Evolutionary conservation across 2,888 invertebrate species (phyloP), one percentile per base, ranked within the genome.

Genomic region (Baccha elongata): DNA sequence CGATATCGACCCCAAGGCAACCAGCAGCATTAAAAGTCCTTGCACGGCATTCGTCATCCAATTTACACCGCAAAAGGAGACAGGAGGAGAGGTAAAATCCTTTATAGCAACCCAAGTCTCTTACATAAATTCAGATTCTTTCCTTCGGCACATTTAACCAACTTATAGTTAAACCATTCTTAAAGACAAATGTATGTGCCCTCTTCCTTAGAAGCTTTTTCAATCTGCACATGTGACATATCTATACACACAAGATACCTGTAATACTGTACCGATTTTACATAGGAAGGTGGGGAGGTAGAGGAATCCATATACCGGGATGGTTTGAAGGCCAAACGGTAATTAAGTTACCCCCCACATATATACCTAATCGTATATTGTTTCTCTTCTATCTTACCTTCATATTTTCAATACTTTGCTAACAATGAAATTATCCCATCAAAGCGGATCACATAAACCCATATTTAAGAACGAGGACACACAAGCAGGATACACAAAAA

Each of bases 401-500:
- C 80, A 81, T 81, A 75, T 81, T 81, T 81, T 75, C 81, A 72
- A 81, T 69, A 75, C 65, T 71, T 67, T 35, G 64, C 69, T 67
- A 53, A 76, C 76, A 81, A 81, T 81, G 76, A 81, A 81, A 75
- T 81, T 81, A 81, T 81, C 81, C 81, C 81, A 71, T 81, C 71
- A 81, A 81, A 81, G 76, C 65, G 76, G 81, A 81, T 81, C 81
- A 75, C 71, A 75, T 60, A 71, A 81, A 69, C 17, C 44, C 19
- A 13, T 26, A 71, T 46, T 40, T 35, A 32, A 58, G 75, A 60
- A 58, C 26, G 75, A 52, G 46, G 53, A 73, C 67, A 52, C 46
- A n/a, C n/a, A 10, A 21, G 23, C 60, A 44, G 40, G 15, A 32
- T 21, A 78, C 76, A 60, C 50, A 17, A 29, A 19, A 64, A 23